phyloP scores from a whole-genome alignment of 1,140 invertebrate genomes.

The Argopecten irradians region DNA sequence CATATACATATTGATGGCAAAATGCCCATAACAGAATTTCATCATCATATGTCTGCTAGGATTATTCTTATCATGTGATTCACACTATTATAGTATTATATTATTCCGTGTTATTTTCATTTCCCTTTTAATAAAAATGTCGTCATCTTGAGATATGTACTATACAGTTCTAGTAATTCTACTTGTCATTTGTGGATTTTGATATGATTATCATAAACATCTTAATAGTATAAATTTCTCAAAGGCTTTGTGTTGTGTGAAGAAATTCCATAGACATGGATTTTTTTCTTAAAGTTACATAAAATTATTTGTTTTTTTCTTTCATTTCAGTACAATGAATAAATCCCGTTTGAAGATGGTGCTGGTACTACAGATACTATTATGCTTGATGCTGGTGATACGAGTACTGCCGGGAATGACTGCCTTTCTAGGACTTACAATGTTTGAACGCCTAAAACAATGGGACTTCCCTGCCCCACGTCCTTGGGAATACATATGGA shows the following conservation, averaged over 20 bases:
- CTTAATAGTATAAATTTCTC: no score
- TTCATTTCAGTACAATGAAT: slow-evolving; percentile 64
- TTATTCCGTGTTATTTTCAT: no score
- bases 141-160: no score
- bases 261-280: no score
- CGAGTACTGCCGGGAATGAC: slow-evolving; percentile 61
- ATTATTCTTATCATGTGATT: no score
- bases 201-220: no score
- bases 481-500: slow-evolving; percentile 96
- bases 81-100: no score
- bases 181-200: no score
- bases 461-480: slow-evolving; percentile 66
- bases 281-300: no score
- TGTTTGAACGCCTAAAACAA: slow-evolving; percentile 54
- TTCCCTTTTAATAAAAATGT: no score
- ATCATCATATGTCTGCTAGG: background rate
- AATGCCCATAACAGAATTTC: background rate
- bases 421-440: slow-evolving; percentile 59
- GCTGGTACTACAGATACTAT: slow-evolving; percentile 57
- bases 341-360: slow-evolving; percentile 63
- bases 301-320: background rate
- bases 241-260: no score
- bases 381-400: slow-evolving; percentile 63
- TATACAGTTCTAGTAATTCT: no score
- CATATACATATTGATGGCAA: background rate